Conservation (phyloP, 2,113 vertebrate species). For the Lipotes vexillifer region DNA sequence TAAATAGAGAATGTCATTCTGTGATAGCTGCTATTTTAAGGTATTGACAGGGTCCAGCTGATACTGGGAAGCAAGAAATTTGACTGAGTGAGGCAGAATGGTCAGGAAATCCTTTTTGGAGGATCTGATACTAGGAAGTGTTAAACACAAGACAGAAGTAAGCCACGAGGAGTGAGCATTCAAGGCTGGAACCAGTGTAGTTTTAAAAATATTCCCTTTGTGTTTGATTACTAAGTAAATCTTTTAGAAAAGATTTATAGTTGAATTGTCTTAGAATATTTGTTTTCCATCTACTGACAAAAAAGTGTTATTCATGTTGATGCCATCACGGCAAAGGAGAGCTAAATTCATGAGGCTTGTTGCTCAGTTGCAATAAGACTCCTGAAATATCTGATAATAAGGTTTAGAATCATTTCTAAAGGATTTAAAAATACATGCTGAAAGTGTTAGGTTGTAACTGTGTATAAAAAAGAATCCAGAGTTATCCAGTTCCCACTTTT, state of each 20-base stretch:
- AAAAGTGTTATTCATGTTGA: background rate
- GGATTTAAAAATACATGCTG: background rate
- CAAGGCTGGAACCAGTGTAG: background rate
- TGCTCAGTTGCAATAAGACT: background rate
- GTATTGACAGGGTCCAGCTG: no score
- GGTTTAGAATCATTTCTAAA: background rate
- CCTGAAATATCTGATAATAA: background rate
- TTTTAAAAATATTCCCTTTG: background rate
- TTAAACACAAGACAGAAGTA: background rate
- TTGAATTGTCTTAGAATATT: background rate
- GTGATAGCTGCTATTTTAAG: background rate
- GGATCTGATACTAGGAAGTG: background rate
- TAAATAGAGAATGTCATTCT: background rate
- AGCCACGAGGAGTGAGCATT: accelerated
- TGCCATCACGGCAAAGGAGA: background rate
- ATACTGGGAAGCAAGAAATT: background rate
- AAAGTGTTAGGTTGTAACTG: background rate
- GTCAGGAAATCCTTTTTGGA: background rate
- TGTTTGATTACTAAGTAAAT: background rate
- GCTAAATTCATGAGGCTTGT: background rate
- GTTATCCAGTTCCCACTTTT: background rate
- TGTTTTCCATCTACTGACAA: background rate
- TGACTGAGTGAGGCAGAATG: accelerated
- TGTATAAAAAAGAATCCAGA: background rate
- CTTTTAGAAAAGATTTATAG: background rate